A percentile compares a stretch with the other conserved stretches of the same genome.
Evolutionary conservation across 92 coral and sea anemone species (phyloP).

Genomic region (Heliopora coerulea): DNA sequence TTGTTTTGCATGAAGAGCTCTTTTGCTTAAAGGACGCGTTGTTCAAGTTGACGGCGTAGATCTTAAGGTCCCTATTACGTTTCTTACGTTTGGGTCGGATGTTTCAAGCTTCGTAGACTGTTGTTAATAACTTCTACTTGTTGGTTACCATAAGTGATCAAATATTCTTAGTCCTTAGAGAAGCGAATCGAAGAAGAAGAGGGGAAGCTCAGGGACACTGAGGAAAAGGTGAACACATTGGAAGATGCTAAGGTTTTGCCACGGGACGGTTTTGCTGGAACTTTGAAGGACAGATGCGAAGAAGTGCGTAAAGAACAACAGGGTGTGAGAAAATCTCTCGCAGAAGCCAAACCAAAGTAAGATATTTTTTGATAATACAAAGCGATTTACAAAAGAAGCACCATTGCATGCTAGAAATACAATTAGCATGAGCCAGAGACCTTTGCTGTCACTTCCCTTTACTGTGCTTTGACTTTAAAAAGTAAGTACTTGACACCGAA

Average conservation of each 20-base stretch:
- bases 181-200: slow-evolving; percentile 12
- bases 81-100: too few relatives aligned
- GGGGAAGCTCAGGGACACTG: slow-evolving; percentile 12
- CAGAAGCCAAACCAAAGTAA: slow-evolving; percentile 35
- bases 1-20: too few relatives aligned
- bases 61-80: too few relatives aligned
- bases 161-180: slow-evolving; percentile 17
- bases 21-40: too few relatives aligned
- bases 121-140: too few relatives aligned
- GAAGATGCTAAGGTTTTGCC: slow-evolving; percentile 36
- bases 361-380: background rate
- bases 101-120: too few relatives aligned
- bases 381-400: too few relatives aligned
- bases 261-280: slow-evolving; percentile 42
- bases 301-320: slow-evolving; percentile 35
- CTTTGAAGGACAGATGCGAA: slow-evolving; percentile 31
- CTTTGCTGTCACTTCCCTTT: background rate
- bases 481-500: too few relatives aligned
- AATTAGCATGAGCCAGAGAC: too few relatives aligned
- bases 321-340: background rate
- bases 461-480: too few relatives aligned
- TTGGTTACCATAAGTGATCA: background rate
- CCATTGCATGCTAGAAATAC: too few relatives aligned
- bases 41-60: too few relatives aligned
- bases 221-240: slow-evolving; percentile 32